Base-by-base conservation (phyloP, 1,140 invertebrate genomes). In the Papilio machaon region DNA sequence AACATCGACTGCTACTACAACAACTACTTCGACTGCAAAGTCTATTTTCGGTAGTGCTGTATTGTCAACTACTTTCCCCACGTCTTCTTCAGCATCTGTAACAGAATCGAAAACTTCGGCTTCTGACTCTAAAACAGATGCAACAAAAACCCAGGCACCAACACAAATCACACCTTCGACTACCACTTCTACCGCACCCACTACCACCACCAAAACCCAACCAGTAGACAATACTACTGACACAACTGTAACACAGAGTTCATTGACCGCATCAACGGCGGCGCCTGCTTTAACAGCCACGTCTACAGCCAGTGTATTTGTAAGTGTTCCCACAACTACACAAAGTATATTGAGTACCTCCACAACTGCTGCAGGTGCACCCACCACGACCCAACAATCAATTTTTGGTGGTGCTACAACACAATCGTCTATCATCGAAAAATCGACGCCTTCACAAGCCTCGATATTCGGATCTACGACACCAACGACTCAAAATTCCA, bases 11-110 rank as follows among this genome's bases (percentile, higher is more conserved):
- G 60, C 82, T 43, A 75, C 82, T 58, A 77, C 83, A 5, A 64
- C 79, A 13, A 67, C 82, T 73, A 78, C 82, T 67, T 76, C 82
- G 8, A 83, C 85, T 7, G 83, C 87, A n/a, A 75, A 82, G 9
- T 87, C 87, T 70, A 73, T 85, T 67, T 88, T 86, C 73, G 79
- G 85, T 15, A 82, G 80, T 58, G 82, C 84, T 17, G 78, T 83
- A 58, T 84, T 43, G 11, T 23, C 77, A 19, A 64, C 77, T 30
- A 75, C 74, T 17, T 47, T 75, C 13, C 49, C 74, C 10, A 35
- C 73, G 35, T 15, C 73, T 15, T 15, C 74, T 23, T 15, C 43
- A 7, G 11, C 47, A 9, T 15, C 11, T 23, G 47, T 47, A 17
- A 46, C 47, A 35, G 49, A 47, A 23, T 19, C 74, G 2, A 75